Conservation (phyloP, 2,113 vertebrate species). For the Ellobius talpinus region DNA sequence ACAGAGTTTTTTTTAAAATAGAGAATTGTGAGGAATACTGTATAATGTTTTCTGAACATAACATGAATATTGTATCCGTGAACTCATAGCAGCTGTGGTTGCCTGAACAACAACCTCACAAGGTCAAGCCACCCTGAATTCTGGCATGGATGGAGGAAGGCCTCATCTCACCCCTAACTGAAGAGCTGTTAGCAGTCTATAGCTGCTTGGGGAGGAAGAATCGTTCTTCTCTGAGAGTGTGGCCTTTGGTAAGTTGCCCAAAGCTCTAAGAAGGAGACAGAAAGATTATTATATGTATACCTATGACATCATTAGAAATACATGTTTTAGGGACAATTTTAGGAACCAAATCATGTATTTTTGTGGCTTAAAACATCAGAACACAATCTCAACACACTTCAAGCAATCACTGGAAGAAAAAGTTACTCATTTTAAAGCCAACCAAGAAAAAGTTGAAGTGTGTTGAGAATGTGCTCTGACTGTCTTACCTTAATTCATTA, state of each 20-base stretch:
- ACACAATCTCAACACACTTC: not conserved
- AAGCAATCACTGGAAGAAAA: no score
- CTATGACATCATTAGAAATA: not conserved
- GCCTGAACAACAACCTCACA: not conserved
- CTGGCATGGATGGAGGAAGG: not conserved
- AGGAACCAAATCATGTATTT: not conserved
- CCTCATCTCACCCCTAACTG: not conserved
- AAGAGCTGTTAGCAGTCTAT: not conserved
- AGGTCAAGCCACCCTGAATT: not conserved
- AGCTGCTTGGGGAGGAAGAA: not conserved
- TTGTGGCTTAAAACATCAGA: conserved; percentile 24
- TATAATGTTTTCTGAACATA: not conserved
- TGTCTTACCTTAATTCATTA: not conserved
- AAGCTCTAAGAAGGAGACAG: not conserved
- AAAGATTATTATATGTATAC: not conserved
- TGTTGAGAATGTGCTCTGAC: no score
- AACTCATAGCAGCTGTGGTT: not conserved
- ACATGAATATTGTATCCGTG: not conserved
- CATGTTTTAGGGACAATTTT: not conserved
- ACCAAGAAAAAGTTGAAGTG: no score
- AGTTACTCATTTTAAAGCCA: no score
- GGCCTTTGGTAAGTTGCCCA: not conserved
- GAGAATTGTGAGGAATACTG: not conserved
- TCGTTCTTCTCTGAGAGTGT: not conserved
- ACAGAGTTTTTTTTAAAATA: not conserved